Percentiles rank a stretch among this genome's conserved stretches.
phyloP scores from a whole-genome alignment of 1,140 invertebrate species.

The Dicyema japonicum region DNA sequence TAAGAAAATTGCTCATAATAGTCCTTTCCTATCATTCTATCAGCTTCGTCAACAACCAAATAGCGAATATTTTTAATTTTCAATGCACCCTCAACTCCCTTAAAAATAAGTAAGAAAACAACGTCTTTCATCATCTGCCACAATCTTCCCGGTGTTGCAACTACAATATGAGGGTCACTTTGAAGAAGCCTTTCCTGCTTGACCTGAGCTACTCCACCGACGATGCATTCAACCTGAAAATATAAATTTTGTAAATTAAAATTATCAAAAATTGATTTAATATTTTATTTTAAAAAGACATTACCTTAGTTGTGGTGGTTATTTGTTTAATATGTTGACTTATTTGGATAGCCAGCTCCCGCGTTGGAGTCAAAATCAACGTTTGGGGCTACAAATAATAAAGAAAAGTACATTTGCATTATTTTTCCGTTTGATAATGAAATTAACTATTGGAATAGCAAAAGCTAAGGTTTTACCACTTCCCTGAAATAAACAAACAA shows the following conservation, averaged over 20 bases:
- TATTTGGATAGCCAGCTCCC: constrained; percentile 97
- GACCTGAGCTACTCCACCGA: constrained; percentile 50
- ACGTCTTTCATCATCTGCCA: constrained; percentile 58
- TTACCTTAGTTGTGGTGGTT: too few species aligned
- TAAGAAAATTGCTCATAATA: constrained; percentile 67
- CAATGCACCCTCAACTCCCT: not conserved
- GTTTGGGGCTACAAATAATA: too few species aligned
- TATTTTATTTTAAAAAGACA: too few species aligned
- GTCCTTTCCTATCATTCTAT: constrained; percentile 75
- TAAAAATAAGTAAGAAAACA: constrained; percentile 16
- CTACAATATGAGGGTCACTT: constrained; percentile 49
- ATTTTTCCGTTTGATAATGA: too few species aligned
- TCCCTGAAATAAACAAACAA: too few species aligned
- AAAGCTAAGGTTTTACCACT: too few species aligned
- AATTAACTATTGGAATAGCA: too few species aligned
- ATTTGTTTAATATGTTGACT: too few species aligned
- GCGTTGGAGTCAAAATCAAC: constrained; percentile 85
- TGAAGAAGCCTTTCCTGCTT: constrained; percentile 56
- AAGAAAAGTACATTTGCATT: too few species aligned
- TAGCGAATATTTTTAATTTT: constrained; percentile 23
- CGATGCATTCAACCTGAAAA: too few species aligned
- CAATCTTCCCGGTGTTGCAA: constrained; percentile 67
- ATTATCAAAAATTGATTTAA: too few species aligned
- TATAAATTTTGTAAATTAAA: too few species aligned
- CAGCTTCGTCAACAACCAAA: constrained; percentile 83